These are phyloP conservation scores for Ametastegia equiseti DNA, from an alignment of 2,888 invertebrate genomes.

Conservation along the genomic window DNA sequence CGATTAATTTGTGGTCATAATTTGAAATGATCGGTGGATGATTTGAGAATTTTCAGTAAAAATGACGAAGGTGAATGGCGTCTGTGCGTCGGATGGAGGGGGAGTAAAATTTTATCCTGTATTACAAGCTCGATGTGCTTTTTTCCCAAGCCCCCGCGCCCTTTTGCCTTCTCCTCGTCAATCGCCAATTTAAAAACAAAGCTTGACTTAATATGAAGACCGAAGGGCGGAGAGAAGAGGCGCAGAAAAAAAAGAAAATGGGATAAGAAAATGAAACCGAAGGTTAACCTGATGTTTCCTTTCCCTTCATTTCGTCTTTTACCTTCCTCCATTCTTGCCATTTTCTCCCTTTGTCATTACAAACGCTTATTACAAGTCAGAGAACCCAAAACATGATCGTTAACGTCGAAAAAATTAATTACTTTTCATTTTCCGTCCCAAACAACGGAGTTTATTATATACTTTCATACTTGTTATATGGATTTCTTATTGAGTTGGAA, in stretches of 20 bases:
- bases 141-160: neutral
- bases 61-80: conserved; percentile 25
- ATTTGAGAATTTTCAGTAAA: conserved; percentile 4
- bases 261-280: conserved; percentile 23
- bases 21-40: neutral
- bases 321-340: neutral
- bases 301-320: neutral
- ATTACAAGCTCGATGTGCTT: conserved; percentile 1
- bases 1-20: neutral
- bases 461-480: neutral
- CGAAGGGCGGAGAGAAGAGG: neutral
- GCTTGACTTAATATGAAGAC: conserved; percentile 53
- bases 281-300: conserved; percentile 24
- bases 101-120: conserved; percentile 38
- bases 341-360: neutral
- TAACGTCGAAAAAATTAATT: neutral
- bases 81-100: neutral
- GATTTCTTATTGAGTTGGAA: neutral
- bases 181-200: conserved; percentile 46
- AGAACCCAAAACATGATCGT: neutral
- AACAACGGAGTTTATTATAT: conserved; percentile 2
- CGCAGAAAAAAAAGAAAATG: conserved; percentile 3
- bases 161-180: conserved; percentile 36
- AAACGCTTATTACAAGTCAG: neutral
- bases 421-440: neutral